Conservation (phyloP, 2,888 invertebrate species). For the Orchesellides sinensis region DNA sequence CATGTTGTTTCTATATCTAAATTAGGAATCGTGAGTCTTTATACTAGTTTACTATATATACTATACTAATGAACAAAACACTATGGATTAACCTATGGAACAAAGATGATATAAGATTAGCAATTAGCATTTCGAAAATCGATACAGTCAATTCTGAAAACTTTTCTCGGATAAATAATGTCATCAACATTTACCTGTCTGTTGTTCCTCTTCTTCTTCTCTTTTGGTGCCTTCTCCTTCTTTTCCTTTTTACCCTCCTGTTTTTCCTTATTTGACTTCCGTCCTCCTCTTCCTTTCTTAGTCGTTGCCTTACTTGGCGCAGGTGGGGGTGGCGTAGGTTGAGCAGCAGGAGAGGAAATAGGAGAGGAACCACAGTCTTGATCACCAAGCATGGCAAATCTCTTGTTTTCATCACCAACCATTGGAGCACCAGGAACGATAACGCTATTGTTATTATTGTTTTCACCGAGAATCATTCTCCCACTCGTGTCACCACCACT, state of each 20-base stretch:
- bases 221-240: constrained; percentile 60
- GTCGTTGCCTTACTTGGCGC: constrained; percentile 19
- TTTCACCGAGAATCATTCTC: constrained; percentile 16
- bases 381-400: constrained; percentile 29
- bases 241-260: constrained; percentile 50
- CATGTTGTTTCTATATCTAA: too few species aligned
- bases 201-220: constrained; percentile 64
- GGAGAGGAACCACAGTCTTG: constrained; percentile 9
- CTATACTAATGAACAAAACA: too few species aligned
- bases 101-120: too few species aligned
- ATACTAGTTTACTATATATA: too few species aligned
- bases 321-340: constrained; percentile 39
- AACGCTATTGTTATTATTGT: constrained; percentile 25
- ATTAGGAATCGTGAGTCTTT: too few species aligned
- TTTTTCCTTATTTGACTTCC: constrained; percentile 57
- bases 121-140: background rate
- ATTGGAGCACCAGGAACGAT: constrained; percentile 19
- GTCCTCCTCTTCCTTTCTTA: constrained; percentile 49
- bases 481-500: background rate
- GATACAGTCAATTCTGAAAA: background rate
- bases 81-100: too few species aligned
- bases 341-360: background rate
- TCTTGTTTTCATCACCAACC: constrained; percentile 16
- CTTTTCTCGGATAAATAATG: background rate
- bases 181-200: constrained; percentile 52